Conservation (phyloP, 2,888 invertebrate species). For the Charanyca ferruginea region DNA sequence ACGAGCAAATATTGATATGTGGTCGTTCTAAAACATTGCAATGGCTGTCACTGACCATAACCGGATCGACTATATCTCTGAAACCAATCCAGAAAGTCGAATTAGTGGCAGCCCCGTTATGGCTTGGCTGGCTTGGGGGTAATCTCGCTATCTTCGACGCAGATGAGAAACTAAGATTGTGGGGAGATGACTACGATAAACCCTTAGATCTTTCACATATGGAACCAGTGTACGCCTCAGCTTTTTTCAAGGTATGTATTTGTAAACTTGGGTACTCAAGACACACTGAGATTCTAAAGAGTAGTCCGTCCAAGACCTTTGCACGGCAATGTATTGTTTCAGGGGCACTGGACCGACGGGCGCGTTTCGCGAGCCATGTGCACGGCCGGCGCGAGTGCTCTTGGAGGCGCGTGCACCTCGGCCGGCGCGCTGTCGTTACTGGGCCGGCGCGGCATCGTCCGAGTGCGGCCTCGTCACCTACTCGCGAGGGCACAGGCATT, state of each 20-base stretch:
- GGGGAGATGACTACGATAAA: slow-evolving; percentile 97
- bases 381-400: slow-evolving; percentile 90
- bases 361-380: slow-evolving; percentile 94
- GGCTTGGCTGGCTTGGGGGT: slow-evolving; percentile 94
- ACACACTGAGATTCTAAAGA: neutral
- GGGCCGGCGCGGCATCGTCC: slow-evolving; percentile 92
- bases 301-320: neutral
- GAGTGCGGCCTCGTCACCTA: slow-evolving; percentile 92
- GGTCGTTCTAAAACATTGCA: slow-evolving; percentile 96
- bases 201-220: slow-evolving; percentile 95
- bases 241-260: slow-evolving; percentile 94
- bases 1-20: slow-evolving; percentile 97
- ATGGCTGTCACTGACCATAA: slow-evolving; percentile 94
- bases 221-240: slow-evolving; percentile 96
- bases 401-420: slow-evolving; percentile 85
- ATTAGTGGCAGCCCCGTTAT: slow-evolving; percentile 92
- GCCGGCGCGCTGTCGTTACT: slow-evolving; percentile 91
- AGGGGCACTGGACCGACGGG: slow-evolving; percentile 98
- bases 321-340: slow-evolving; percentile 70
- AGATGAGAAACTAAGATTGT: slow-evolving; percentile 95
- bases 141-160: slow-evolving; percentile 96
- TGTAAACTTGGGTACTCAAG: neutral
- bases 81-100: slow-evolving; percentile 93
- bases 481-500: slow-evolving; percentile 89
- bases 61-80: slow-evolving; percentile 88